A percentile compares a stretch with the other conserved stretches of the same genome.
Evolutionary conservation across 2,888 invertebrate species (phyloP).

Genomic region (Thymelicus acteon): DNA sequence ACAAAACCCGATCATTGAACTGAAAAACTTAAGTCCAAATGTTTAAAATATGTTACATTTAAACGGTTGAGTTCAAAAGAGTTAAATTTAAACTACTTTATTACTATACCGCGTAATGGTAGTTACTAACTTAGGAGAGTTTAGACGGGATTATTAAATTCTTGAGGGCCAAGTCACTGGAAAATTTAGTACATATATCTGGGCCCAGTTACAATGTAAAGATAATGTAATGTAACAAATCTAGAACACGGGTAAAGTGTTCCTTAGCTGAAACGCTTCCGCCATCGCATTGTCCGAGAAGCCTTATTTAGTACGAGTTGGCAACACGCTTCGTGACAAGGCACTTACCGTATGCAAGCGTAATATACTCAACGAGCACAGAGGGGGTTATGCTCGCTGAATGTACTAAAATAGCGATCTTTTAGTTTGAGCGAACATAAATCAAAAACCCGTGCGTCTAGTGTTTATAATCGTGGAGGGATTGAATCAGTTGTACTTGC

Average conservation of each 20-base stretch:
- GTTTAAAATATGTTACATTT: too few species aligned
- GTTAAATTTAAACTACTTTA: not conserved
- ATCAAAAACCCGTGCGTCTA: not conserved
- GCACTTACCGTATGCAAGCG: constrained; percentile 12
- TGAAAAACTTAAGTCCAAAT: too few species aligned
- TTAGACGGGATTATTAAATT: not conserved
- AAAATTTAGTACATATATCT: not conserved
- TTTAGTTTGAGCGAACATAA: not conserved
- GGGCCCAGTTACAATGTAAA: not conserved
- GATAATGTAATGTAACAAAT: constrained; percentile 8
- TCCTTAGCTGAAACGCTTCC: constrained; percentile 11
- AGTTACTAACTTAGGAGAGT: not conserved
- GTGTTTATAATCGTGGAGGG: too few species aligned
- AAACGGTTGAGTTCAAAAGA: not conserved
- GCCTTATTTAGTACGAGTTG: constrained; percentile 10
- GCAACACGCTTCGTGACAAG: constrained; percentile 8
- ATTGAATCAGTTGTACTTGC: too few species aligned
- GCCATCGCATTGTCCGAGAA: constrained; percentile 11
- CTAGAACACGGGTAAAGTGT: constrained; percentile 4
- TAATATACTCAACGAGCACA: not conserved
- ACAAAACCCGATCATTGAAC: too few species aligned
- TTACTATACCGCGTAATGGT: not conserved
- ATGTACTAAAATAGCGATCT: not conserved
- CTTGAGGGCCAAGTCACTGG: not conserved
- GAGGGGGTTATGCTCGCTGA: not conserved